Base-by-base conservation (phyloP, 2,797 vertebrate species). In the Anolis apletophallus region DNA sequence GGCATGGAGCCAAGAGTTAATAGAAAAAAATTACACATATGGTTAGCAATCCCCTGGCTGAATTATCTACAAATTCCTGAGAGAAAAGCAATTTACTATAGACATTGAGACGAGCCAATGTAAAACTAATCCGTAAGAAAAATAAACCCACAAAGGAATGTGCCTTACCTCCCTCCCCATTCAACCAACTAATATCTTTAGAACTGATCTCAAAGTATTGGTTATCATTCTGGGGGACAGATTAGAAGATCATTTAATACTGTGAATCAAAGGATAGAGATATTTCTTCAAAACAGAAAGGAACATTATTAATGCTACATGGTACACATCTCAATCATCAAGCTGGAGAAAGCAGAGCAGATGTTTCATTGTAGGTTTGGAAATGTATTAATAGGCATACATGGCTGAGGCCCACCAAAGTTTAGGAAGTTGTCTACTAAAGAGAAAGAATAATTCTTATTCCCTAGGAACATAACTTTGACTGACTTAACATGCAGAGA, bases 31-130 rank as follows among this genome's bases (percentile, higher is more conserved):
- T 89, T 89, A 91, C 88, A 91, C 59, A 89, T 85, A 90, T 83
- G 71, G 34, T 87, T 93, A 95, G 72, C 87, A 92, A 94, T 83
- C 67, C 75, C 88, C 84, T 91, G 94, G 88, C 80, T 93, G 91
- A 96, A 93, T 93, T 93, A 94, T 95, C 93, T 94, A 87, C 89
- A 95, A 95, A 94, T 95, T 95, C 88, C 83, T 92, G n/a, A 67
- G 75, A 94, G 91, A 93, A 96, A 95, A 94, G 69, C n/a, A 91
- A 90, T 95, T 94, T 94, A 89, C 91, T 93, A 91, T 8, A 95
- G 89, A 89, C 7, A 1, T 81, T 89, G 80, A 95, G 91, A 95
- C 82, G 91, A 92, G 87, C 81, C 85, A 94, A 87, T 85, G 59
- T 86, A 94, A 85, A 19, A 61, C 73, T 94, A 94, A 91, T 89